phyloP scores from a whole-genome alignment of 1,140 invertebrate species.

The Euura lappo region DNA sequence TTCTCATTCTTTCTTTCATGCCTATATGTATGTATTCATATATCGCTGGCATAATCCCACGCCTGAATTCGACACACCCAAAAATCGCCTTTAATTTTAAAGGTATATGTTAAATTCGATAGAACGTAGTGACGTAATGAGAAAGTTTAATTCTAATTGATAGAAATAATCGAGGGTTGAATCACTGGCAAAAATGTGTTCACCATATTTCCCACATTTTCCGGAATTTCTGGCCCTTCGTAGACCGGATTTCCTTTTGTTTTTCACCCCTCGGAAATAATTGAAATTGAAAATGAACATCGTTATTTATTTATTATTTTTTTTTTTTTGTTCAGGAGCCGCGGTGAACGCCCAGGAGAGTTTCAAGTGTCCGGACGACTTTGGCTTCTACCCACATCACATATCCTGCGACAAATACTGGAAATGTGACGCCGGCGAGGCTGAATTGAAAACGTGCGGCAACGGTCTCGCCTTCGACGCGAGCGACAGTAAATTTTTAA shows the following conservation, averaged over 20 bases:
- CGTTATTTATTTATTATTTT: too few relatives aligned
- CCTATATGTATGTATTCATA: too few relatives aligned
- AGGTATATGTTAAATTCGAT: too few relatives aligned
- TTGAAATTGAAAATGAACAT: too few relatives aligned
- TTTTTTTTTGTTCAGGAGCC: slow-evolving; percentile 62
- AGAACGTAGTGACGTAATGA: too few relatives aligned
- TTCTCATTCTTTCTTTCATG: too few relatives aligned
- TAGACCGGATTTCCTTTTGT: background rate
- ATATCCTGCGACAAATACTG: slow-evolving; percentile 93
- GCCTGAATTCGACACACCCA: too few relatives aligned
- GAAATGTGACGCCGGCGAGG: slow-evolving; percentile 90
- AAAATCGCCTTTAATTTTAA: too few relatives aligned
- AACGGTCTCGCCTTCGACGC: slow-evolving; percentile 94
- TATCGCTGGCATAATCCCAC: too few relatives aligned
- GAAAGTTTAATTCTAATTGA: background rate
- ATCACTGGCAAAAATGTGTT: background rate
- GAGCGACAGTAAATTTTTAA: slow-evolving; percentile 84
- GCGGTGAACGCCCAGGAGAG: slow-evolving; percentile 68
- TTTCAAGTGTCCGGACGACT: slow-evolving; percentile 94
- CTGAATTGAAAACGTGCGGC: slow-evolving; percentile 91
- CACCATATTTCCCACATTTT: background rate
- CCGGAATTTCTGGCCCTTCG: background rate
- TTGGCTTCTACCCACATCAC: slow-evolving; percentile 91
- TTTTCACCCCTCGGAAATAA: background rate
- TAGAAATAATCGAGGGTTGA: background rate